A percentile compares a stretch with the other conserved stretches of the same genome.
Conservation (phyloP, 35 echinoderm and acorn worm species). For the Apostichopus parvimensis region DNA sequence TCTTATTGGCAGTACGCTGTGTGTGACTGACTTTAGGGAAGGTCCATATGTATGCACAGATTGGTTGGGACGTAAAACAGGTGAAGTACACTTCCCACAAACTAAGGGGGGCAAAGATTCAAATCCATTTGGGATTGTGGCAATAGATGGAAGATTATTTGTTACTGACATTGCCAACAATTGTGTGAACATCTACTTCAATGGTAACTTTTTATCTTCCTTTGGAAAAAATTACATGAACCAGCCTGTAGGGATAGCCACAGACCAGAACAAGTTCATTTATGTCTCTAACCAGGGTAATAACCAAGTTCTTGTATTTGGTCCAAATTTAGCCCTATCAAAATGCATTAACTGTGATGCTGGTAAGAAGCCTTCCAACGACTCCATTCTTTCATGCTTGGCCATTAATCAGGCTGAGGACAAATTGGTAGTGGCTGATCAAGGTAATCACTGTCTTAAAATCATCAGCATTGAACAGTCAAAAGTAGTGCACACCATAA, state of each 20-base stretch:
- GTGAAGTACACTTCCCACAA: neutral
- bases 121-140: constrained; percentile 34
- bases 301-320: constrained; percentile 1
- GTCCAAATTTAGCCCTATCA: neutral
- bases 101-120: neutral
- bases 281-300: constrained; percentile 19
- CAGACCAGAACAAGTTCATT: neutral
- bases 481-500: neutral
- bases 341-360: neutral
- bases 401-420: constrained; percentile 41
- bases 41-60: constrained; percentile 7
- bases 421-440: constrained; percentile 29
- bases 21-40: constrained; percentile 19
- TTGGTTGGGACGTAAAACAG: constrained; percentile 27
- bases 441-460: neutral
- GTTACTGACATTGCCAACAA: neutral
- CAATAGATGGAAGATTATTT: neutral
- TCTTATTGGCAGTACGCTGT: constrained; percentile 1
- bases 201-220: constrained; percentile 14
- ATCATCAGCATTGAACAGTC: neutral
- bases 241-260: neutral
- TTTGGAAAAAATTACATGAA: constrained; percentile 7
- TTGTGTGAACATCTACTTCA: constrained; percentile 24
- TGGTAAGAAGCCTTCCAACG: neutral
- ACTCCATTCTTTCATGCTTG: neutral